These are phyloP conservation scores for Ciona savignyi DNA, from an alignment of 23 tunicate species.

Conservation along the genomic window DNA sequence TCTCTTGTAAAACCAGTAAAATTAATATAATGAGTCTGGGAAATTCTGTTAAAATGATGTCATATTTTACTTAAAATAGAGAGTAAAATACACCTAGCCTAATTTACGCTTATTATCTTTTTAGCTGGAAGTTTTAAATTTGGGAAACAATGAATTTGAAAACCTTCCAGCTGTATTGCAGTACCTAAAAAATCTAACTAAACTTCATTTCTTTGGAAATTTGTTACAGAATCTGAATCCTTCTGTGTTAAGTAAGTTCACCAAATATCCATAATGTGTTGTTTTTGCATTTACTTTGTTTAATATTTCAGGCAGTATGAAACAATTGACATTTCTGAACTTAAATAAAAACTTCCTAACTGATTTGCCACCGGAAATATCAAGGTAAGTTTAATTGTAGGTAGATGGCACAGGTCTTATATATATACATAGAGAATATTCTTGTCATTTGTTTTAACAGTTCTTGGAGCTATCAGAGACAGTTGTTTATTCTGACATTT, in stretches of 20 bases:
- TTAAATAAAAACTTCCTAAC: constrained; percentile 52
- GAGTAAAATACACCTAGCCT: too few species aligned
- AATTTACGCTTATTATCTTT: too few species aligned
- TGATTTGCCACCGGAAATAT: constrained; percentile 56
- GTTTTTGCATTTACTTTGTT: background rate
- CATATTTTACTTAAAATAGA: too few species aligned
- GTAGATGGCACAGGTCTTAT: too few species aligned
- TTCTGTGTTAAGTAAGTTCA: constrained; percentile 25
- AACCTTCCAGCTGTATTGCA: constrained; percentile 56
- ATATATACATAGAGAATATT: too few species aligned
- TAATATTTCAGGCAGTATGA: constrained; percentile 38
- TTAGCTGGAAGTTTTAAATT: constrained; percentile 60
- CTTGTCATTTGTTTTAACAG: too few species aligned
- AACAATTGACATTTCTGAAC: constrained; percentile 29
- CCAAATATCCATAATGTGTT: background rate
- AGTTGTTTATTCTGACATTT: too few species aligned
- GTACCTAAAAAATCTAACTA: constrained; percentile 22
- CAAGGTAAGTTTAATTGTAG: too few species aligned
- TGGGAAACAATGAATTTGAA: constrained; percentile 59
- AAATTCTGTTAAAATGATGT: too few species aligned
- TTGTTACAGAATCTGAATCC: constrained; percentile 23
- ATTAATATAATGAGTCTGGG: too few species aligned
- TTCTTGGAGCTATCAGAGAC: too few species aligned
- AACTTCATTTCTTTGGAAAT: constrained; percentile 61
- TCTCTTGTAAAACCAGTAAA: too few species aligned